Percentiles rank a stretch among this genome's conserved stretches.
Evolutionary conservation across 2,113 vertebrate genomes (phyloP).

Genomic region (Elaphurus davidianus): DNA sequence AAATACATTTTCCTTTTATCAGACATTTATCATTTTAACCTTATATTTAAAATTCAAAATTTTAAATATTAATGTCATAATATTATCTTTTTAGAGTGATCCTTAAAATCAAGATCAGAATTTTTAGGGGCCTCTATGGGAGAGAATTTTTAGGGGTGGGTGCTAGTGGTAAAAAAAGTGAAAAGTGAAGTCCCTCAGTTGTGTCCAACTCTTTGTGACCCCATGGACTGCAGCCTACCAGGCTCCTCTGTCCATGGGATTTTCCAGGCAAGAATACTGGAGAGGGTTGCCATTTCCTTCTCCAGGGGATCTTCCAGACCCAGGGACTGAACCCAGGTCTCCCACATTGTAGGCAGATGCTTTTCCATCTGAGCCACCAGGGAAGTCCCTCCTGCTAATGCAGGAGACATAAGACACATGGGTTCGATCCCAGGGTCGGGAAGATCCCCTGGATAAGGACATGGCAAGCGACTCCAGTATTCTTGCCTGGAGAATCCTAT

Average conservation of each 20-base stretch:
- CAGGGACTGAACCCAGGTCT: not conserved
- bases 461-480: not conserved
- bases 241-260: not conserved
- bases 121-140: not conserved
- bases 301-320: not conserved
- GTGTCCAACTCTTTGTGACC: not conserved
- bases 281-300: not conserved
- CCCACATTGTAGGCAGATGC: not conserved
- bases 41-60: not conserved
- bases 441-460: not conserved
- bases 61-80: not conserved
- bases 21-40: not conserved
- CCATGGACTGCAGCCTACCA: not conserved
- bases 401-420: not conserved
- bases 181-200: not conserved
- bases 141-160: not conserved
- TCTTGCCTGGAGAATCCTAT: not conserved
- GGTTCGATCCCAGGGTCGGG: fast-evolving
- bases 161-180: not conserved
- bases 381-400: not conserved
- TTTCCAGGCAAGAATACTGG: not conserved
- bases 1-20: not conserved
- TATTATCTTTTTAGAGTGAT: not conserved
- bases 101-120: not conserved
- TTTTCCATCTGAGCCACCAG: not conserved